A percentile compares a stretch with the other conserved stretches of the same genome.
Conservation (phyloP, 1,140 invertebrate species). For the Megalopta genalis region DNA sequence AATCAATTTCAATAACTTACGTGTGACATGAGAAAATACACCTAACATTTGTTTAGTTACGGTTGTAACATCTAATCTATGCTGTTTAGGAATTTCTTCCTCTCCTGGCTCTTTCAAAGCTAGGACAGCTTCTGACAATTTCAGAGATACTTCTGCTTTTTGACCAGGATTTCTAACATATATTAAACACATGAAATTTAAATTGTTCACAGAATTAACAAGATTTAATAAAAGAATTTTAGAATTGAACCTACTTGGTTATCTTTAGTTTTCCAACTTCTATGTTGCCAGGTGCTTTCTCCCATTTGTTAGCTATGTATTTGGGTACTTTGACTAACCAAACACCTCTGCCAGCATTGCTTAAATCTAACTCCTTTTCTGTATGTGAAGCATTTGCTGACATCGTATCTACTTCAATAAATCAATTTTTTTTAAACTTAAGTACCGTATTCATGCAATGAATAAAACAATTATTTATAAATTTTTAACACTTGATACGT, state of each 20-base stretch:
- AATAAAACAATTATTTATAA: background rate
- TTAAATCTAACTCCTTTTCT: slow-evolving; percentile 90
- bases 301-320: slow-evolving; percentile 95
- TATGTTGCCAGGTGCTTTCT: slow-evolving; percentile 88
- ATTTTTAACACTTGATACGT: background rate
- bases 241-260: slow-evolving; percentile 81
- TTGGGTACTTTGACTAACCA: slow-evolving; percentile 99
- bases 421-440: background rate
- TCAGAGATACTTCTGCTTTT: slow-evolving; percentile 87
- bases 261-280: slow-evolving; percentile 91
- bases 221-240: background rate
- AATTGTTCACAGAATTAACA: slow-evolving; percentile 7
- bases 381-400: slow-evolving; percentile 78
- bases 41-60: slow-evolving; percentile 93
- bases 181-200: slow-evolving; percentile 13
- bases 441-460: background rate
- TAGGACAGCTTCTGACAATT: slow-evolving; percentile 85
- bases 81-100: slow-evolving; percentile 91
- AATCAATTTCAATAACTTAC: slow-evolving; percentile 79
- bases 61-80: slow-evolving; percentile 92
- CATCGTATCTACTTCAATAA: slow-evolving; percentile 53
- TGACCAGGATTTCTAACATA: slow-evolving; percentile 80
- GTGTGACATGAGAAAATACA: slow-evolving; percentile 90
- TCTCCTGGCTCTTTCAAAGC: slow-evolving; percentile 86
- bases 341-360: slow-evolving; percentile 92